Base-by-base conservation (phyloP, 2,888 invertebrate genomes). In the Syrphus vitripennis region DNA sequence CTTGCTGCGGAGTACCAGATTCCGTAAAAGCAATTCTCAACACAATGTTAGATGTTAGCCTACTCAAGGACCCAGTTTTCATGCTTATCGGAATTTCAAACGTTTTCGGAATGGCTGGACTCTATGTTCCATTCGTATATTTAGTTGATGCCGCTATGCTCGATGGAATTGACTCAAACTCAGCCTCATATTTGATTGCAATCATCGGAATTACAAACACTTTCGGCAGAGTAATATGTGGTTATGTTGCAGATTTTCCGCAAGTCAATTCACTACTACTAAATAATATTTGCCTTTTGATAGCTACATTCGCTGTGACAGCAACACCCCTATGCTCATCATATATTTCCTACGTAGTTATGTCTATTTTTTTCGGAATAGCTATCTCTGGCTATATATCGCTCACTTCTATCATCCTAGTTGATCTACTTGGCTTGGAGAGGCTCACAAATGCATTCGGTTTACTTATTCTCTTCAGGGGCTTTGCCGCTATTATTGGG, bases 371-470 rank as follows among this genome's bases (percentile, higher is more conserved):
- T 90, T 99, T 98, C 91, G 99, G 98, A 84, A 94, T 98, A 88
- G 97, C 98, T 90, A 96, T 98, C 89, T 97, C 99, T 87, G 98
- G 98, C 86, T 99, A 98, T 93, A 98, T 99, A 90, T 98, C 99
- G 10, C 94, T 99, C 80, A 99, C 99, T 50, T 99, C 99, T 63
- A 99, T 99, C 91, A 98, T 99, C 91, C 94, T 99, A 87, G 98
- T 99, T 89, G 99, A 99, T 92, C 94, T 99, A 42, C 94, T 99
- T 61, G 99, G 99, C 1, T 93, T 99, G 91, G 98, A 99, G 91
- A 97, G 97, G 92, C 93, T 99, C 89, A 99, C 99, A 59, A 99
- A 98, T 92, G 98, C 99, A 59, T 99, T 99, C 93, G 99, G 99
- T 12, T 94, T 99, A 87, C 94, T 99, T 75, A 98, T 99, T 90